Evolutionary conservation across 2,797 vertebrate genomes (phyloP).

Genomic region (Myotis pilosus): DNA sequence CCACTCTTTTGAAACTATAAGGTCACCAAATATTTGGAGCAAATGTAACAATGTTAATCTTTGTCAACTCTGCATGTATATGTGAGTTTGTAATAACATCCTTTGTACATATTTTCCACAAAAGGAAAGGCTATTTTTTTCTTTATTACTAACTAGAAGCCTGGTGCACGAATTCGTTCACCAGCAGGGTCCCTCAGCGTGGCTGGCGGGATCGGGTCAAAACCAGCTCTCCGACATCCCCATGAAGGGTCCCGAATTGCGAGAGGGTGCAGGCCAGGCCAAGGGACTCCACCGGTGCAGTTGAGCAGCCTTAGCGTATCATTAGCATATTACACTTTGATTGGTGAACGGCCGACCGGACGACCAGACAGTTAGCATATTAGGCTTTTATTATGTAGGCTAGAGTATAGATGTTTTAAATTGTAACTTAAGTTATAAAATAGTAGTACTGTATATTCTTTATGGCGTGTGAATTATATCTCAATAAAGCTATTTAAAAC

Average conservation of each 20-base stretch:
- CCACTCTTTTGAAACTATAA: background rate
- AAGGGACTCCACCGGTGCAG: too few species aligned
- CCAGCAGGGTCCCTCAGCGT: too few species aligned
- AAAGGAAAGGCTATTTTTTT: background rate
- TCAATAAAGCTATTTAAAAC: background rate
- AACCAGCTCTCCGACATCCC: too few species aligned
- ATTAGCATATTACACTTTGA: too few species aligned
- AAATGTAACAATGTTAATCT: background rate
- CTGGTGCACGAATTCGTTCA: too few species aligned
- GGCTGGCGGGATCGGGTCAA: too few species aligned
- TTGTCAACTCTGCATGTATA: background rate
- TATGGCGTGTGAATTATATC: background rate
- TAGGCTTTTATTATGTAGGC: too few species aligned
- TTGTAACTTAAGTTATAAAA: conserved; percentile 27
- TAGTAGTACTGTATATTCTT: background rate
- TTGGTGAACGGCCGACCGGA: too few species aligned
- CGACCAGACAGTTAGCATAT: too few species aligned
- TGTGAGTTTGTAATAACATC: background rate
- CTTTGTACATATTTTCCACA: background rate
- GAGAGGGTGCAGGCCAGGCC: too few species aligned
- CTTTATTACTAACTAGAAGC: background rate
- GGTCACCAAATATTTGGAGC: background rate
- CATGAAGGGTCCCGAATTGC: too few species aligned
- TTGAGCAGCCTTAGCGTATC: too few species aligned
- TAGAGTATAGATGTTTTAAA: background rate